Evolutionary conservation across 2,888 invertebrate species (phyloP), one percentile per base, ranked within the genome.

Genomic region (Leptopilina drosophilae): DNA sequence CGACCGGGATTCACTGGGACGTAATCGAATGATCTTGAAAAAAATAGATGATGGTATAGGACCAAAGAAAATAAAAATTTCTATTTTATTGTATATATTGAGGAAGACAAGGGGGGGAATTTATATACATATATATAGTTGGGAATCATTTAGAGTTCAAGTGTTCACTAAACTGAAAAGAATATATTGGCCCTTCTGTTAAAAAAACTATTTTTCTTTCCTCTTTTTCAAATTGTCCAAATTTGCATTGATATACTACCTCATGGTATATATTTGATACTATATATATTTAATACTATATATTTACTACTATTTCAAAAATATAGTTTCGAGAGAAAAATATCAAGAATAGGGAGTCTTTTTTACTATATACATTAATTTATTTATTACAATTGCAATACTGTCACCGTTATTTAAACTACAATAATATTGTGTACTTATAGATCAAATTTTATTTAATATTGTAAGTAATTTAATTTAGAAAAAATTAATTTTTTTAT

Each of bases 11-110:
- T 67, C 46, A 26, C 67, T 46, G 67, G 20, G 67, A 49, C 67
- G 67, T 49, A 46, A 67, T 67, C 49, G 67, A 49, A 67, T 15
- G 12, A 56, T 73, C 73, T 73, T 56, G 73, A 73, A 73, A 73
- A 62, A 49, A 56, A 73, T 20, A 73, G 73, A 56, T 33, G 33
- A 33, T 33, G 33, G 33, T 33, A 33, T 56, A 9, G 73, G 49
- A 15, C 73, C 5, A 56, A 53, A 26, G 49, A 56, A 73, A 73
- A 73, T 73, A 73, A 73, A 69, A 56, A 73, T 73, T 73, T 73
- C 73, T 73, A 73, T 49, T 73, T 73, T 73, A 73, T 73, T 73
- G 56, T 12, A 49, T 53, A 56, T 3, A 33, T 33, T 33, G 33
- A 33, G 33, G 20, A 56, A 73, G 73, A 73, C 73, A 56, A 73